Evolutionary conservation across 2,797 vertebrate genomes (phyloP).

Genomic region (Potorous gilbertii): DNA sequence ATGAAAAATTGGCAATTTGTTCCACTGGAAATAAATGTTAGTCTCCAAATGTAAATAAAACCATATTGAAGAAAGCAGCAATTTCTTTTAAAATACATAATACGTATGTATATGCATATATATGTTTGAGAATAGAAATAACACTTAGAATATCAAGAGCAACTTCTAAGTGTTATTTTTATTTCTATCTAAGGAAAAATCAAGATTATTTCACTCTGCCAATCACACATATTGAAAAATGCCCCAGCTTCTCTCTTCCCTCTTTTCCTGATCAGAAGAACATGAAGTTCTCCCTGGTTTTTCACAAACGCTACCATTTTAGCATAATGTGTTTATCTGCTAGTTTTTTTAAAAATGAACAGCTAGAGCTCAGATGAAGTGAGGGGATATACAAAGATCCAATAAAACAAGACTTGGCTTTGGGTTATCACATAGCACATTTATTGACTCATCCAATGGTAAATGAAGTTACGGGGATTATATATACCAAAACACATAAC

Average conservation of each 20-base stretch:
- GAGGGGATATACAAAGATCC: not conserved
- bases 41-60: not conserved
- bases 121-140: not conserved
- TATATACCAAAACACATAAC: not conserved
- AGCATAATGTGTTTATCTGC: not conserved
- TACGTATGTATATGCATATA: too few relatives aligned
- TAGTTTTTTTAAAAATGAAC: not conserved
- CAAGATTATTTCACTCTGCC: not conserved
- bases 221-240: not conserved
- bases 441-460: not conserved
- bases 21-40: not conserved
- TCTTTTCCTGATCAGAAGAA: not conserved
- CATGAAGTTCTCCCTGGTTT: not conserved
- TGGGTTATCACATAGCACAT: not conserved
- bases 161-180: not conserved
- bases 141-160: not conserved
- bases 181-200: not conserved
- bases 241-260: not conserved
- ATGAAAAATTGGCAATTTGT: not conserved
- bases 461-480: not conserved
- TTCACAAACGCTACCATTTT: not conserved
- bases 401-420: not conserved
- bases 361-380: not conserved
- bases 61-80: slow-evolving; percentile 12
- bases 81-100: not conserved